Conservation (phyloP, 2,888 invertebrate genomes). For the Ptychoptera contaminata region DNA sequence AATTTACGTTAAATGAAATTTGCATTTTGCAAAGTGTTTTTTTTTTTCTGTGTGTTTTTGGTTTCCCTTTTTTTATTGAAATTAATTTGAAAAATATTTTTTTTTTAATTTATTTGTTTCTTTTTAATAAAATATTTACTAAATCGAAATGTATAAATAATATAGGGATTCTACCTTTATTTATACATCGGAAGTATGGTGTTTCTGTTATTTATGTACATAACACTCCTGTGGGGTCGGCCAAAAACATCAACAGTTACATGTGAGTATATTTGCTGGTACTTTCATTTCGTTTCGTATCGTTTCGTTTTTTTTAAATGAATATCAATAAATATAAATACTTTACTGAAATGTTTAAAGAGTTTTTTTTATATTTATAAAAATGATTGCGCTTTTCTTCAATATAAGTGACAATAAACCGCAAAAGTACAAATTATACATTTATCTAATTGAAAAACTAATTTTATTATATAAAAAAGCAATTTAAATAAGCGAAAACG, state of each 20-base stretch:
- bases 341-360: slow-evolving; percentile 22
- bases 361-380: neutral
- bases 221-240: slow-evolving; percentile 52
- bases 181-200: slow-evolving; percentile 76
- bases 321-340: no score
- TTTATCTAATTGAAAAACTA: no score
- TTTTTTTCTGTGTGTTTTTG: neutral
- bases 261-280: slow-evolving; percentile 31
- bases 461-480: no score
- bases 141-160: slow-evolving; percentile 11
- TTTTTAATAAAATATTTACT: neutral
- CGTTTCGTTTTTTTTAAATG: neutral
- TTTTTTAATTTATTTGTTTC: neutral
- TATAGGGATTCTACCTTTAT: slow-evolving; percentile 70
- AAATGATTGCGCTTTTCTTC: no score
- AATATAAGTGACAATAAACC: no score
- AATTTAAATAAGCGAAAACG: no score
- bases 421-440: no score
- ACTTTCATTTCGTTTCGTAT: slow-evolving; percentile 1
- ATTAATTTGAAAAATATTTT: neutral
- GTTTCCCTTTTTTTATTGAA: neutral
- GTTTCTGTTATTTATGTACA: slow-evolving; percentile 71
- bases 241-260: slow-evolving; percentile 38
- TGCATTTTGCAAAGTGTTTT: neutral
- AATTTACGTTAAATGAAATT: neutral